A percentile compares a stretch with the other conserved stretches of the same genome.
Conservation (phyloP, 2,113 vertebrate genomes). For the Stictonetta naevosa region DNA sequence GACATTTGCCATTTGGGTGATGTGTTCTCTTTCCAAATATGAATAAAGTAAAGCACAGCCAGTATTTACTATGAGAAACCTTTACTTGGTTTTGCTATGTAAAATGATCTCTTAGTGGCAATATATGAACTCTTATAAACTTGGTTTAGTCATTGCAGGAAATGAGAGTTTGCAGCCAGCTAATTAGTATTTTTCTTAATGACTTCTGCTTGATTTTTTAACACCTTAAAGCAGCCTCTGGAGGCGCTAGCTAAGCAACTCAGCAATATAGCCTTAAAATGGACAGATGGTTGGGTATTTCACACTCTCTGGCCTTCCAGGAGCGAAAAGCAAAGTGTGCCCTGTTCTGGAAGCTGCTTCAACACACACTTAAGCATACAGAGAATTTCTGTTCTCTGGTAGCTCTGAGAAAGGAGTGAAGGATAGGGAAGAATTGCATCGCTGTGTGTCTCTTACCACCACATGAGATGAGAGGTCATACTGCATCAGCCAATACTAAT, state of each 20-base stretch:
- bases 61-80: background rate
- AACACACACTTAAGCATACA: background rate
- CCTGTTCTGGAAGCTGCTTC: background rate
- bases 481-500: background rate
- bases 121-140: background rate
- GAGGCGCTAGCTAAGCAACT: background rate
- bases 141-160: background rate
- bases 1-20: background rate
- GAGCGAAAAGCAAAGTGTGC: background rate
- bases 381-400: background rate
- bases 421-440: background rate
- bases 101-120: background rate
- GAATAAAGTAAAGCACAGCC: background rate
- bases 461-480: background rate
- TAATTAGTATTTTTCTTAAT: slow-evolving; percentile 45
- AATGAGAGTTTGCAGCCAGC: slow-evolving; percentile 17
- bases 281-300: background rate
- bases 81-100: background rate
- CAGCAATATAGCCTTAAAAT: background rate
- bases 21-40: background rate
- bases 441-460: background rate
- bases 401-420: background rate
- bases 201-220: background rate
- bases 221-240: background rate
- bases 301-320: background rate